Evolutionary conservation across 1,140 invertebrate genomes (phyloP).

Genomic region (Aphidius ervi): DNA sequence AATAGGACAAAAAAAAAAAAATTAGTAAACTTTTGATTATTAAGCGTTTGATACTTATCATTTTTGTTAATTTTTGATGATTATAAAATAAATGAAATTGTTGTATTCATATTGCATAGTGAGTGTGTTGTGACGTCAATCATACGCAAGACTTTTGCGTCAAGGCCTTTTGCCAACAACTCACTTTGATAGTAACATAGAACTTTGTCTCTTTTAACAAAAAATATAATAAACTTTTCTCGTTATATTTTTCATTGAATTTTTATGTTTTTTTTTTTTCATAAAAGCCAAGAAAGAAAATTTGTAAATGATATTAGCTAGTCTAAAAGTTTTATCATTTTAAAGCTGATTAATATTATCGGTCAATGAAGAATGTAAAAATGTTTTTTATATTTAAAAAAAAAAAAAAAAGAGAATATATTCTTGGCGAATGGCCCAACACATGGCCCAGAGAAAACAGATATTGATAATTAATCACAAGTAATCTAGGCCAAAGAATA

Average conservation of each 20-base stretch:
- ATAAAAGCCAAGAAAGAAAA: no score
- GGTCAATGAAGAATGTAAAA: background rate
- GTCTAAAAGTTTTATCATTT: no score
- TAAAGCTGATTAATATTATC: no score
- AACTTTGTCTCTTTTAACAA: no score
- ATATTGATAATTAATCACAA: conserved; percentile 16
- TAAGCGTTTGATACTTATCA: background rate
- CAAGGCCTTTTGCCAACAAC: conserved; percentile 28
- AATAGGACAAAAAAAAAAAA: no score
- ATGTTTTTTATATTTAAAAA: background rate
- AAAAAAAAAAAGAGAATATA: background rate
- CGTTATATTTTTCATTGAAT: no score
- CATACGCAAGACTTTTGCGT: conserved; percentile 28
- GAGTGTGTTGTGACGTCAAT: conserved; percentile 35
- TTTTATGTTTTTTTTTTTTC: no score
- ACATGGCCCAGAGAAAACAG: conserved; percentile 15
- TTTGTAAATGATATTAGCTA: no score
- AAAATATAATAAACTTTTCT: no score
- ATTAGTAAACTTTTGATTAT: background rate
- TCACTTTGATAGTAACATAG: conserved; percentile 2
- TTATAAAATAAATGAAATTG: conserved; percentile 36
- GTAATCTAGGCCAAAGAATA: conserved; percentile 4
- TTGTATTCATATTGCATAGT: conserved; percentile 16
- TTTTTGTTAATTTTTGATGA: conserved; percentile 7
- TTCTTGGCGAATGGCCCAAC: background rate